Percentiles rank a stretch among this genome's conserved stretches.
phyloP scores from a whole-genome alignment of 2,113 vertebrate species.

The Phalacrocorax brasilianus region DNA sequence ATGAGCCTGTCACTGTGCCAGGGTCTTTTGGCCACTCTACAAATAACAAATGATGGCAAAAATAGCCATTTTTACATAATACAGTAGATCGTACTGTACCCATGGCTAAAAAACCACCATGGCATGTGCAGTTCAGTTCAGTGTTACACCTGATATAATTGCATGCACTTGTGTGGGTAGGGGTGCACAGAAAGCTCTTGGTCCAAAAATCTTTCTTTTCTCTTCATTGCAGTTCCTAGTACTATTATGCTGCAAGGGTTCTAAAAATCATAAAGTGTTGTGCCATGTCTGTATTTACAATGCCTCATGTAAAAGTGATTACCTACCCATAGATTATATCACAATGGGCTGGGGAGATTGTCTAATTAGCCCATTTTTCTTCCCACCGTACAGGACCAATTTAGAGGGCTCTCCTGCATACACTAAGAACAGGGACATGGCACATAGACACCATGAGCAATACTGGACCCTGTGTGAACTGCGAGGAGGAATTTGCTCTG shows the following conservation, averaged over 20 bases:
- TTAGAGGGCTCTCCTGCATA: background rate
- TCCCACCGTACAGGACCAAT: background rate
- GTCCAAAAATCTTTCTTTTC: background rate
- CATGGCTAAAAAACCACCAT: background rate
- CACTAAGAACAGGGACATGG: background rate
- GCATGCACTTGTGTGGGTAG: background rate
- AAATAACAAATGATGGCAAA: background rate
- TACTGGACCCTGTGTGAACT: background rate
- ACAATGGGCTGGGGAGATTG: background rate
- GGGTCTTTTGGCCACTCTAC: background rate
- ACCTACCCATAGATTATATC: background rate
- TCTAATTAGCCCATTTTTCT: background rate
- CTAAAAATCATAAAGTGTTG: background rate
- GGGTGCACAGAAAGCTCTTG: background rate
- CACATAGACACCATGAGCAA: background rate
- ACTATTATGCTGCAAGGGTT: background rate
- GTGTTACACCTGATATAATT: background rate
- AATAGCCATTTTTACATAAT: background rate
- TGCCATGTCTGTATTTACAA: background rate
- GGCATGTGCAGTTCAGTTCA: background rate
- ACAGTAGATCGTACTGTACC: background rate
- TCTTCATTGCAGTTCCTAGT: background rate
- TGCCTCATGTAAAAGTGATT: background rate
- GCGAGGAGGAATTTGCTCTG: background rate
- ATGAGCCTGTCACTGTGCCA: background rate